Evolutionary conservation across 2,113 vertebrate species (phyloP).

Genomic region (Hiodon tergisus): DNA sequence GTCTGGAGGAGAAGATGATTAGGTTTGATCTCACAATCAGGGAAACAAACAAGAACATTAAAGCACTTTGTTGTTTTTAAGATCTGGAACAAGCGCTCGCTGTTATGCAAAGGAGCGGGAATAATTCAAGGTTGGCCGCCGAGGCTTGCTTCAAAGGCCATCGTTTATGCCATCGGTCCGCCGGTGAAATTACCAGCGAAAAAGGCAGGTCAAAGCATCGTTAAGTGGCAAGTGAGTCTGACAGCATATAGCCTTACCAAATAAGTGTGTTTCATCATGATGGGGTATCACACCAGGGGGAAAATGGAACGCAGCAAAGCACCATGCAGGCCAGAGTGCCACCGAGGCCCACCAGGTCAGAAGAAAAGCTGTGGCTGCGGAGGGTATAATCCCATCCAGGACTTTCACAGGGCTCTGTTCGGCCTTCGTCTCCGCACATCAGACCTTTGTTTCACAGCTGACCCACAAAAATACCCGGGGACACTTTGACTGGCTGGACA

Average conservation of each 20-base stretch:
- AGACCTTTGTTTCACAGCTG: slow-evolving; percentile 51
- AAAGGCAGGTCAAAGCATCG: slow-evolving; percentile 50
- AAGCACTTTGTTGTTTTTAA: slow-evolving; percentile 57
- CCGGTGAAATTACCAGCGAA: neutral
- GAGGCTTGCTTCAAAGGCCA: slow-evolving; percentile 29
- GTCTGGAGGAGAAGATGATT: slow-evolving; percentile 51
- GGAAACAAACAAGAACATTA: slow-evolving; percentile 61
- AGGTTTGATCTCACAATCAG: slow-evolving; percentile 57
- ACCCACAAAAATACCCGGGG: slow-evolving; percentile 40
- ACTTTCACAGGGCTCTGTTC: slow-evolving; percentile 42
- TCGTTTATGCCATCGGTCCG: neutral
- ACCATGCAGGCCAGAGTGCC: neutral
- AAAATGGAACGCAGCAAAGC: neutral
- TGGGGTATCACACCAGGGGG: neutral
- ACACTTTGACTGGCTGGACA: slow-evolving; percentile 37
- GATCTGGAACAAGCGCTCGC: slow-evolving; percentile 51
- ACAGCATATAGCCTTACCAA: neutral
- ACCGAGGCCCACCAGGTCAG: slow-evolving; percentile 25
- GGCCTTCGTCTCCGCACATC: slow-evolving; percentile 49
- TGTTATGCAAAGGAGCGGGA: slow-evolving; percentile 46
- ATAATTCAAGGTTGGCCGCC: slow-evolving; percentile 62
- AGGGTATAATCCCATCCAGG: slow-evolving; percentile 44
- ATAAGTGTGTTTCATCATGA: neutral
- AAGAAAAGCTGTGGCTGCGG: slow-evolving; percentile 43
- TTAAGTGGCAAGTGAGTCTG: slow-evolving; percentile 22